phyloP scores from a whole-genome alignment of 2,113 vertebrate species.

The Oreochromis tanganicae region DNA sequence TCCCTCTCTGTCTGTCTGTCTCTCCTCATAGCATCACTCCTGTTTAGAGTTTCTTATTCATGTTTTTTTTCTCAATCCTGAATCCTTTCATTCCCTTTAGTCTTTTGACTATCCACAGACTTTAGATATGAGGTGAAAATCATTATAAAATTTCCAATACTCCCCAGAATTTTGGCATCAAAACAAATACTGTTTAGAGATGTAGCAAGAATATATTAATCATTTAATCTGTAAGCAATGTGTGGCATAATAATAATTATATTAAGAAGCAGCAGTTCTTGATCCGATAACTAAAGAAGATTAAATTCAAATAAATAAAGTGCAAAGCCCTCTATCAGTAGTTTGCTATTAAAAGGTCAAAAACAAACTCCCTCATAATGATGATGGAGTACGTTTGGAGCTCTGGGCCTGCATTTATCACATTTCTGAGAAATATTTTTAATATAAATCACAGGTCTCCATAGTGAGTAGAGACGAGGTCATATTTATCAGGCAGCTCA shows the following conservation, averaged over 20 bases:
- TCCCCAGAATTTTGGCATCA: not conserved
- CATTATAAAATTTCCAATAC: not conserved
- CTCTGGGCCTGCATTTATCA: not conserved
- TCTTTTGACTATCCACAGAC: not conserved
- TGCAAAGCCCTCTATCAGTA: not conserved
- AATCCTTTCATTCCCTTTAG: not conserved
- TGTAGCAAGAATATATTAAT: not conserved
- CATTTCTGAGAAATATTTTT: not conserved
- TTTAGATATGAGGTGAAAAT: not conserved
- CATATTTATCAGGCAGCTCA: not conserved
- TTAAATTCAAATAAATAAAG: not conserved
- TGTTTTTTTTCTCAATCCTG: not conserved
- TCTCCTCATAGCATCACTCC: conserved; percentile 22
- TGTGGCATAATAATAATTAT: not conserved
- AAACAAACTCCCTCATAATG: not conserved
- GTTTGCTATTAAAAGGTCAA: not conserved
- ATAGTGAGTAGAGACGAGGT: not conserved
- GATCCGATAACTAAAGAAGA: not conserved
- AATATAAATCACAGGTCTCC: not conserved
- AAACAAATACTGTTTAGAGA: not conserved
- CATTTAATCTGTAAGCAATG: not conserved
- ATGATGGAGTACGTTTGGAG: not conserved
- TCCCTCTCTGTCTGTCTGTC: conserved; percentile 10
- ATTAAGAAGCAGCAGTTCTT: not conserved
- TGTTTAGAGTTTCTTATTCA: conserved; percentile 3